phyloP scores from a whole-genome alignment of 1,140 invertebrate genomes.

The Eupeodes corollae region DNA sequence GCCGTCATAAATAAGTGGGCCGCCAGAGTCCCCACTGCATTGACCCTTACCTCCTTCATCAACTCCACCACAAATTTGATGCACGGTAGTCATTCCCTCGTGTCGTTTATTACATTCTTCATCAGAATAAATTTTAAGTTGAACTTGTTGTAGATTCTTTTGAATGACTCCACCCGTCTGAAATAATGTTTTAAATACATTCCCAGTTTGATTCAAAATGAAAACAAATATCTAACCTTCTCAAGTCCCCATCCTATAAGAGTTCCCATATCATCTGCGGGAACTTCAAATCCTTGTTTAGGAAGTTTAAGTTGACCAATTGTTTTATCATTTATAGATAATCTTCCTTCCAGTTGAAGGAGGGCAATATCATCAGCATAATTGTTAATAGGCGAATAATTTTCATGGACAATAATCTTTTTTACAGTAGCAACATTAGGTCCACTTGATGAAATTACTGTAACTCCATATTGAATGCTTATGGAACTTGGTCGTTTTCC shows the following conservation, averaged over 20 bases:
- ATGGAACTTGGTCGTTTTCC: slow-evolving; percentile 14
- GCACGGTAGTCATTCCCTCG: slow-evolving; percentile 12
- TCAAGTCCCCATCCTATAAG: slow-evolving; percentile 34
- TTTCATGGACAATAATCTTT: slow-evolving; percentile 27
- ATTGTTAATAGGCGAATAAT: slow-evolving; percentile 16
- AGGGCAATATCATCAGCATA: slow-evolving; percentile 32
- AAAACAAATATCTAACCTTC: slow-evolving; percentile 12
- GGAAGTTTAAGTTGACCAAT: slow-evolving; percentile 19
- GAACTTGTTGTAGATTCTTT: slow-evolving; percentile 29
- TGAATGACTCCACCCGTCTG: slow-evolving; percentile 32
- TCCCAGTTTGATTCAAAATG: neutral
- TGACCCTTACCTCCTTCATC: slow-evolving; percentile 39
- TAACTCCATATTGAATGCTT: slow-evolving; percentile 22
- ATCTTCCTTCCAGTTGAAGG: slow-evolving; percentile 16
- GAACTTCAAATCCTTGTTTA: slow-evolving; percentile 9
- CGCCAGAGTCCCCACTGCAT: slow-evolving; percentile 40
- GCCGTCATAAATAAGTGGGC: slow-evolving; percentile 31
- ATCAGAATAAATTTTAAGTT: slow-evolving; percentile 32
- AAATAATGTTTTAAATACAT: neutral
- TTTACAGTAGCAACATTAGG: slow-evolving; percentile 23
- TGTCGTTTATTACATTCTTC: slow-evolving; percentile 26
- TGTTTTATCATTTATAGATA: slow-evolving; percentile 17
- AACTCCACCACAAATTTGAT: slow-evolving; percentile 37
- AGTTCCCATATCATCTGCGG: slow-evolving; percentile 14
- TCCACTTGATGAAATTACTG: slow-evolving; percentile 13